Evolutionary conservation across 2,888 invertebrate species (phyloP).

Genomic region (Catocala nupta): DNA sequence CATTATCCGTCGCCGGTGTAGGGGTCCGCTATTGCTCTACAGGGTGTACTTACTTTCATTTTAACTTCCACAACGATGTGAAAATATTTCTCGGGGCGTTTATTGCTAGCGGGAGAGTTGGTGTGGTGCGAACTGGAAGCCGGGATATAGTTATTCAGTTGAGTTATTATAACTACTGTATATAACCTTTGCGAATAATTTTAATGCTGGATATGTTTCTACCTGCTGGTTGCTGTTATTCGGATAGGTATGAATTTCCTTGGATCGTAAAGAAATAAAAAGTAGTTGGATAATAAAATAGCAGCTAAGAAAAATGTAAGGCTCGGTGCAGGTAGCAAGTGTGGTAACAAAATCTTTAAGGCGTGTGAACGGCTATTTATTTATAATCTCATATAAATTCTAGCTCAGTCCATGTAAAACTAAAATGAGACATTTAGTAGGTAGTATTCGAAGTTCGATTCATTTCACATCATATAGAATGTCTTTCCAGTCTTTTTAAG

Average conservation of each 20-base stretch:
- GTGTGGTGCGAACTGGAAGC: slow-evolving; percentile 60
- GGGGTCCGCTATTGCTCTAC: slow-evolving; percentile 76
- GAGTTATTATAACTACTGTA: slow-evolving; percentile 56
- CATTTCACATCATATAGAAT: background rate
- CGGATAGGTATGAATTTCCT: background rate
- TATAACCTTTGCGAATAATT: slow-evolving; percentile 43
- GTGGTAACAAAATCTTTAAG: slow-evolving; percentile 5
- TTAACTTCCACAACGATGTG: slow-evolving; percentile 86
- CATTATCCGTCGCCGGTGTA: slow-evolving; percentile 73
- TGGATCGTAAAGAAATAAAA: slow-evolving; percentile 1
- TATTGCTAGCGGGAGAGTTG: slow-evolving; percentile 80
- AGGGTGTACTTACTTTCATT: slow-evolving; percentile 85
- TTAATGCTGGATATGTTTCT: slow-evolving; percentile 36
- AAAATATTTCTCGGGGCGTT: slow-evolving; percentile 84
- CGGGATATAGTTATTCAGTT: slow-evolving; percentile 56
- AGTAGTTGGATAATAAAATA: background rate
- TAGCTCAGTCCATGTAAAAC: background rate
- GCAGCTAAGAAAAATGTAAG: slow-evolving; percentile 1
- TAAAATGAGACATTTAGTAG: background rate
- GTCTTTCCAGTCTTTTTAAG: background rate
- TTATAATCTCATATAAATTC: background rate
- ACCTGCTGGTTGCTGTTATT: slow-evolving; percentile 22
- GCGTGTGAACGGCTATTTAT: slow-evolving; percentile 7
- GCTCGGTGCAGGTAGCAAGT: background rate
- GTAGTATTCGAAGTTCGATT: background rate